A percentile compares a stretch with the other conserved stretches of the same genome.
Evolutionary conservation across 2,113 vertebrate genomes (phyloP).

Genomic region (Stigmatopora nigra): DNA sequence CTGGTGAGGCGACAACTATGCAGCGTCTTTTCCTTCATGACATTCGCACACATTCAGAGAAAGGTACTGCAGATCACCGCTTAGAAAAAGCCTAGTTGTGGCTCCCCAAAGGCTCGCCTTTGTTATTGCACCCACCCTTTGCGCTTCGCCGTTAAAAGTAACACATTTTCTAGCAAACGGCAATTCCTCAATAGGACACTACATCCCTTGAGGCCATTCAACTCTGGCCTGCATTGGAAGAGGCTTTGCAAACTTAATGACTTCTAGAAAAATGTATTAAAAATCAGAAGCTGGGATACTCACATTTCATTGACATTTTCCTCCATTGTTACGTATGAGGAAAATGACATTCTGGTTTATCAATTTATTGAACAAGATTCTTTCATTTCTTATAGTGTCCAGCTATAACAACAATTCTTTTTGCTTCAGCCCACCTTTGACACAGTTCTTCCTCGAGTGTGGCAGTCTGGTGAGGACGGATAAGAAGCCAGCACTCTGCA

Average conservation of each 20-base stretch:
- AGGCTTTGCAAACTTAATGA: neutral
- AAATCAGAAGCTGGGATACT: no score
- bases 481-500: slow-evolving; percentile 96
- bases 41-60: slow-evolving; percentile 10
- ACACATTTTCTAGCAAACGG: neutral
- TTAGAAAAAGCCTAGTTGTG: neutral
- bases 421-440: slow-evolving; percentile 83
- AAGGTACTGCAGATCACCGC: neutral
- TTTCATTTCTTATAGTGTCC: neutral
- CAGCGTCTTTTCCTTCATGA: neutral
- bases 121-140: neutral
- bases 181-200: neutral
- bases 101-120: neutral
- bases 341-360: no score
- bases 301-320: no score
- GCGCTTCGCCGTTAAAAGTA: neutral
- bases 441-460: slow-evolving; percentile 93
- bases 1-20: slow-evolving; percentile 73
- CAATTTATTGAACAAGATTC: no score
- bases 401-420: neutral
- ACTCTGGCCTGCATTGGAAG: neutral
- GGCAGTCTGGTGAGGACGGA: slow-evolving; percentile 88
- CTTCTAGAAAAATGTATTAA: neutral
- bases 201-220: neutral
- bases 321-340: no score